phyloP scores from a whole-genome alignment of 2,113 vertebrate species.

The Regulus satrapa region DNA sequence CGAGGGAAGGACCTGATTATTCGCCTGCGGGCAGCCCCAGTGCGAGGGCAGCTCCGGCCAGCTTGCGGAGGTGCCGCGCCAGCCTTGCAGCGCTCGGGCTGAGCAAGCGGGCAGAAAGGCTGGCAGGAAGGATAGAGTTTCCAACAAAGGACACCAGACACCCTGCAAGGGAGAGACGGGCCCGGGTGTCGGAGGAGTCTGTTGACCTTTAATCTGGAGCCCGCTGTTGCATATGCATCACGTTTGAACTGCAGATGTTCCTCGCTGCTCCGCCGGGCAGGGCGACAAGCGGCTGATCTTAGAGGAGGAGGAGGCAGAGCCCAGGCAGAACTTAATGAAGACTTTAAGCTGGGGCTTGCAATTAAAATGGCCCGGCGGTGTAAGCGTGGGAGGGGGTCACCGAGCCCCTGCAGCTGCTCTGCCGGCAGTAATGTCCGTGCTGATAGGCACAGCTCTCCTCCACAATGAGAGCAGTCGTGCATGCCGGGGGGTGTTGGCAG shows the following conservation, averaged over 20 bases:
- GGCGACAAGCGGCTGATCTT: constrained; percentile 56
- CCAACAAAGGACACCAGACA: constrained; percentile 34
- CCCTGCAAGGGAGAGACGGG: background rate
- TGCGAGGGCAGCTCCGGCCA: background rate
- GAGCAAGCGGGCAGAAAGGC: background rate
- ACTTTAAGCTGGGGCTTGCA: constrained; percentile 42
- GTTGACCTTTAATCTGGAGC: constrained; percentile 60
- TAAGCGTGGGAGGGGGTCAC: background rate
- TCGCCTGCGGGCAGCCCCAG: background rate
- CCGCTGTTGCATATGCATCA: constrained; percentile 45
- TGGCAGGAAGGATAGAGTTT: constrained; percentile 21
- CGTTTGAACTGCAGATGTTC: constrained; percentile 69
- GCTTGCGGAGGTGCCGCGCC: background rate
- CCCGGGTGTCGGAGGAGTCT: constrained; percentile 43
- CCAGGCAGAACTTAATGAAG: constrained; percentile 38
- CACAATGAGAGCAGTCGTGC: constrained; percentile 37
- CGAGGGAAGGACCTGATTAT: background rate
- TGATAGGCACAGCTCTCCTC: background rate
- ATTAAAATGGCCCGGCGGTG: background rate
- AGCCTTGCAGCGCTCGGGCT: background rate
- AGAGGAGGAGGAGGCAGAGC: background rate
- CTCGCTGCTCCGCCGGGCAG: constrained; percentile 51
- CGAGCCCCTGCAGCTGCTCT: constrained; percentile 2
- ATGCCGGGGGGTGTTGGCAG: background rate
- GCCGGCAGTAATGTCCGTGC: background rate